phyloP scores from a whole-genome alignment of 2,113 vertebrate species.

The Boleophthalmus pectinirostris region DNA sequence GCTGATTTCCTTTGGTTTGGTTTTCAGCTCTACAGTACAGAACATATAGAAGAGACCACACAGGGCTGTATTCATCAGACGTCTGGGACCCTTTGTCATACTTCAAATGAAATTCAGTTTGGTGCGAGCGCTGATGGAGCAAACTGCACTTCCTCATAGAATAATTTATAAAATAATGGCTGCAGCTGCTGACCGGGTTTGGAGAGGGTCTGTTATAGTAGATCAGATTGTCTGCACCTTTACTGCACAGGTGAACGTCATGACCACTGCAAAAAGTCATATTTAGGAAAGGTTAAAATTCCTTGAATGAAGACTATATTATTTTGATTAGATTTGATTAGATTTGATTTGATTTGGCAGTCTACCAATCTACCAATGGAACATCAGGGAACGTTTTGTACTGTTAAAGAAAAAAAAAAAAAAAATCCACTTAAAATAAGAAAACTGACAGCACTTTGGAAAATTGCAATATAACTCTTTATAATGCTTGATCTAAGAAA shows the following conservation, averaged over 20 bases:
- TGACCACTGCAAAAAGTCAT: background rate
- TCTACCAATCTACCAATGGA: too few species aligned
- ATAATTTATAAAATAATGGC: background rate
- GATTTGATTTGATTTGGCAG: too few species aligned
- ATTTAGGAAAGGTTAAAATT: too few species aligned
- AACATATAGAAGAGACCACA: background rate
- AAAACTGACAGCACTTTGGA: too few species aligned
- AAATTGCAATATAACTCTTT: too few species aligned
- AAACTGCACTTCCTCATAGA: background rate
- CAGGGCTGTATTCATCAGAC: background rate
- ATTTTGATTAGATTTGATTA: too few species aligned
- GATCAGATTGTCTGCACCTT: background rate
- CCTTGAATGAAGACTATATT: too few species aligned
- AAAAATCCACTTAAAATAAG: too few species aligned
- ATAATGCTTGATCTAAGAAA: too few species aligned
- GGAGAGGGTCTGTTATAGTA: background rate
- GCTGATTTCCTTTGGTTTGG: background rate
- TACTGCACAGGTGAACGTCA: background rate
- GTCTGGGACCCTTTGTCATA: background rate
- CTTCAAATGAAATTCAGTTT: background rate
- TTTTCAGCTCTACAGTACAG: background rate
- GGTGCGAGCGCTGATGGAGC: background rate
- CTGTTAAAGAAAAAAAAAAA: too few species aligned
- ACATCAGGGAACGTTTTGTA: too few species aligned
- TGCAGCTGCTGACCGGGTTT: background rate